A percentile compares a stretch with the other conserved stretches of the same genome.
Evolutionary conservation across 2,113 vertebrate species (phyloP).

Genomic region (Corapipo altera): DNA sequence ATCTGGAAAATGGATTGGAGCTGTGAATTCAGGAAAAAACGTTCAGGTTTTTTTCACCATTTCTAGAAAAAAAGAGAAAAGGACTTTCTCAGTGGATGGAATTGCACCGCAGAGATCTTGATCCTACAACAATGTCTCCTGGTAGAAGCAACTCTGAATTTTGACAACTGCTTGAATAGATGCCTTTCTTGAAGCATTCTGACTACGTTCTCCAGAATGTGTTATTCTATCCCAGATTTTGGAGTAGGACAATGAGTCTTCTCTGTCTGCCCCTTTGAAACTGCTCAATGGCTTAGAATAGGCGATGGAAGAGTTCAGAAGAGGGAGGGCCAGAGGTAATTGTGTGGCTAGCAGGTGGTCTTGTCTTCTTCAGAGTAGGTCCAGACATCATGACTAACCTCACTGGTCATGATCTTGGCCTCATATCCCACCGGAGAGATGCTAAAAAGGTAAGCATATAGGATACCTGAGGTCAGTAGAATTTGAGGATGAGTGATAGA

Average conservation of each 20-base stretch:
- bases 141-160: neutral
- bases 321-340: neutral
- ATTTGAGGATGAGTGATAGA: neutral
- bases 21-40: neutral
- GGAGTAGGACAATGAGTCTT: neutral
- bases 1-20: neutral
- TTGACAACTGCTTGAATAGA: neutral
- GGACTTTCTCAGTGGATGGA: neutral
- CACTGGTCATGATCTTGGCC: neutral
- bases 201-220: neutral
- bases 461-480: neutral
- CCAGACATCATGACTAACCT: neutral
- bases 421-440: neutral
- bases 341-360: neutral
- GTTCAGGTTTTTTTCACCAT: neutral
- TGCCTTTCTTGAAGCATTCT: neutral
- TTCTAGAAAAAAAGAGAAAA: neutral
- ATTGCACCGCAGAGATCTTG: neutral
- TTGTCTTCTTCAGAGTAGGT: neutral
- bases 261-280: neutral
- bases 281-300: neutral
- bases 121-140: neutral
- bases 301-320: neutral
- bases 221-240: neutral
- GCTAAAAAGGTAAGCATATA: neutral